These are phyloP conservation scores for Nymphalis io DNA, from an alignment of 1,140 invertebrate genomes.

Conservation along the genomic window DNA sequence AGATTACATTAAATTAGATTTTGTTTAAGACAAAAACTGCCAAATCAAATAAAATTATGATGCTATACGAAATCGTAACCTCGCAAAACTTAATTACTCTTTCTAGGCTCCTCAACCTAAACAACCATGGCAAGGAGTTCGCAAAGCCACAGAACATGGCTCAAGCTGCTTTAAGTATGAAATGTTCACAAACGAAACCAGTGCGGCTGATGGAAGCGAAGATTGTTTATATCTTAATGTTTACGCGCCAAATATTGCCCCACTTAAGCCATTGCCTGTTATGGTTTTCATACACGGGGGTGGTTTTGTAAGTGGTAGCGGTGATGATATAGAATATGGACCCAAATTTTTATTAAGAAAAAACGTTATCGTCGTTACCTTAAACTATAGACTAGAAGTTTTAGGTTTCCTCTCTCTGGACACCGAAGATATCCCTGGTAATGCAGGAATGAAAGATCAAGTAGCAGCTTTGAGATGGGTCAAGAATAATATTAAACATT, in stretches of 20 bases:
- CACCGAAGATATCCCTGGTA: slow-evolving; percentile 83
- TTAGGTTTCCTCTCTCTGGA: slow-evolving; percentile 70
- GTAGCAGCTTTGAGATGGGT: slow-evolving; percentile 83
- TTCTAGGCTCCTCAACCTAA: slow-evolving; percentile 54
- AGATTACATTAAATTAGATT: too few species aligned
- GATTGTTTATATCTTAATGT: slow-evolving; percentile 85
- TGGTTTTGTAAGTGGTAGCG: slow-evolving; percentile 82
- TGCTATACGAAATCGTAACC: too few species aligned
- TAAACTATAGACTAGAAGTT: slow-evolving; percentile 49
- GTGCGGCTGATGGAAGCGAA: slow-evolving; percentile 56
- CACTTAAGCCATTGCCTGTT: slow-evolving; percentile 60
- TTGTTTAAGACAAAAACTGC: too few species aligned
- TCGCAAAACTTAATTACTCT: neutral
- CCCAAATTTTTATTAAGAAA: slow-evolving; percentile 83
- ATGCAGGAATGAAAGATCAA: slow-evolving; percentile 85
- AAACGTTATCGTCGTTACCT: slow-evolving; percentile 82
- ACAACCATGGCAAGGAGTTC: slow-evolving; percentile 57
- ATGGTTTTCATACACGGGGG: slow-evolving; percentile 80
- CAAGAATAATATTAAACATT: slow-evolving; percentile 83
- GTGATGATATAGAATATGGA: slow-evolving; percentile 77
- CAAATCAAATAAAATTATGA: too few species aligned
- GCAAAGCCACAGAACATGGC: slow-evolving; percentile 49
- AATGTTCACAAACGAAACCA: slow-evolving; percentile 13
- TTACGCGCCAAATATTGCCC: slow-evolving; percentile 74
- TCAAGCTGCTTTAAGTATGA: slow-evolving; percentile 46